Evolutionary conservation across 1,140 invertebrate species (phyloP).

Genomic region (Cydia pomonella): DNA sequence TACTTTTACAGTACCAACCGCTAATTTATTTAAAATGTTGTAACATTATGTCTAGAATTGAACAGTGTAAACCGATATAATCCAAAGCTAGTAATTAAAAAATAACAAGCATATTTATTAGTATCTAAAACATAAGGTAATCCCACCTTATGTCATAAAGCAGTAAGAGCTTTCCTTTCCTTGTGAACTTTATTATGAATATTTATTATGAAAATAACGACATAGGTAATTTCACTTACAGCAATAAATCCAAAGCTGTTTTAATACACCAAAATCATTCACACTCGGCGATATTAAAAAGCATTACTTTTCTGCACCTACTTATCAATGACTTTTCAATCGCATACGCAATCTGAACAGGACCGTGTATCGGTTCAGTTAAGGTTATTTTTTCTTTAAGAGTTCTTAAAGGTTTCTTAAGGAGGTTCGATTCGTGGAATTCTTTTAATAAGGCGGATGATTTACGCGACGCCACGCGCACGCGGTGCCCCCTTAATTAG

Average conservation of each 20-base stretch:
- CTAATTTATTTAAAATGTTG: too few relatives aligned
- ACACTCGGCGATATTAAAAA: constrained; percentile 55
- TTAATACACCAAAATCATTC: constrained; percentile 59
- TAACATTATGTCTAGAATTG: too few relatives aligned
- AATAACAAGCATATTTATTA: too few relatives aligned
- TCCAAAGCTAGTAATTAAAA: too few relatives aligned
- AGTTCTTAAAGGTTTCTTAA: constrained; percentile 49
- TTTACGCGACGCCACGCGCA: constrained; percentile 66
- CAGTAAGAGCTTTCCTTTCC: neutral
- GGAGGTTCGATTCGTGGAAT: constrained; percentile 61
- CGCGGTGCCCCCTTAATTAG: constrained; percentile 62
- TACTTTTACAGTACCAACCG: too few relatives aligned
- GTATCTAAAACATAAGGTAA: too few relatives aligned
- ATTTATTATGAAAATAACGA: constrained; percentile 12
- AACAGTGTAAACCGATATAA: too few relatives aligned
- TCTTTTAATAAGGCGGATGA: constrained; percentile 71
- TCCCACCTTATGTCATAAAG: neutral
- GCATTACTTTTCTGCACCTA: constrained; percentile 59
- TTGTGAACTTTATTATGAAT: neutral
- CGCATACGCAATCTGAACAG: constrained; percentile 13
- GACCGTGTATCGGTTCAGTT: constrained; percentile 30
- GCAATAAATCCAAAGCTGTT: constrained; percentile 33
- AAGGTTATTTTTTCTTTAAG: constrained; percentile 39
- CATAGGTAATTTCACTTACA: neutral
- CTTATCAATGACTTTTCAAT: constrained; percentile 45